Evolutionary conservation across 2,888 invertebrate genomes (phyloP).

Genomic region (Zaprionus lineosus): DNA sequence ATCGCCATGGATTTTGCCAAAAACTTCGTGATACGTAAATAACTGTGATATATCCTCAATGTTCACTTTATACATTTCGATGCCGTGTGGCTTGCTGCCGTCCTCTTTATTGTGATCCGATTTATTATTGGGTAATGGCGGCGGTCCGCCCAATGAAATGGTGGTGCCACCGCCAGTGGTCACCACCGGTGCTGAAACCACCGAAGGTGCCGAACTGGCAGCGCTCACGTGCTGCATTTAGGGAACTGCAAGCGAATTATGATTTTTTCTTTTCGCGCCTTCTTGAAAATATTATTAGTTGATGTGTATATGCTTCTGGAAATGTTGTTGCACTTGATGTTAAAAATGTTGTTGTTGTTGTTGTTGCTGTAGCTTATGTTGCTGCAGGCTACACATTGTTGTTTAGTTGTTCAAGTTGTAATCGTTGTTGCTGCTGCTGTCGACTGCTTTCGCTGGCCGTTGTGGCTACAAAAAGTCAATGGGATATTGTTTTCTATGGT

Average conservation of each 20-base stretch:
- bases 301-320: conserved; percentile 13
- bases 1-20: conserved; percentile 86
- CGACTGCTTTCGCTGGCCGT: conserved; percentile 72
- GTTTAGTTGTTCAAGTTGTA: conserved; percentile 48
- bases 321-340: conserved; percentile 58
- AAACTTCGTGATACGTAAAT: conserved; percentile 93
- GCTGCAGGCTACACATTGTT: conserved; percentile 64
- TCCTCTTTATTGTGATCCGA: conserved; percentile 74
- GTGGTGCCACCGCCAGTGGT: conserved; percentile 80
- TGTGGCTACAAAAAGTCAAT: conserved; percentile 70
- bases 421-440: conserved; percentile 64
- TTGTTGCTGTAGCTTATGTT: conserved; percentile 43
- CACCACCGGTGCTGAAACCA: conserved; percentile 70
- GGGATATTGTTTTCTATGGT: conserved; percentile 62
- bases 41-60: conserved; percentile 93
- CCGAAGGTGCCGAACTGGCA: conserved; percentile 69
- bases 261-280: conserved; percentile 7
- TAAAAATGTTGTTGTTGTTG: conserved; percentile 44
- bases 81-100: conserved; percentile 83
- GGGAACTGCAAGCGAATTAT: conserved; percentile 31
- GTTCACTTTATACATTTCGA: conserved; percentile 90
- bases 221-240: conserved; percentile 81
- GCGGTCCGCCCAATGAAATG: conserved; percentile 74
- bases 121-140: conserved; percentile 53
- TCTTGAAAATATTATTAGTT: conserved; percentile 9